These are phyloP conservation scores for Mareca strepera DNA, from an alignment of 2,797 vertebrate species.

Conservation along the genomic window DNA sequence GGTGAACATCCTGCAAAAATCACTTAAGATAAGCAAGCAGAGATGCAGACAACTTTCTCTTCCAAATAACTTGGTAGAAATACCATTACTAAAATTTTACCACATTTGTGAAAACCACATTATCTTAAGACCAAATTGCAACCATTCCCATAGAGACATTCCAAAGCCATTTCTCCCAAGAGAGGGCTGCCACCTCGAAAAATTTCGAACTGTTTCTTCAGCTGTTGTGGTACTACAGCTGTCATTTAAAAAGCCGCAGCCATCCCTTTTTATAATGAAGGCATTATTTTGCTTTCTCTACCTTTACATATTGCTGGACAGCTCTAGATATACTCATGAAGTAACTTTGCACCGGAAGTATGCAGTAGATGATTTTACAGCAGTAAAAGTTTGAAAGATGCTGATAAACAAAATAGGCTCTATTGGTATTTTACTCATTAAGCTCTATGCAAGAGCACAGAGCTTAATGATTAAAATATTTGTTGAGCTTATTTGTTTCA, in stretches of 20 bases:
- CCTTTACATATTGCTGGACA: background rate
- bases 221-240: background rate
- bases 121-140: background rate
- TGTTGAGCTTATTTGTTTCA: background rate
- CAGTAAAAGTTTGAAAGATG: background rate
- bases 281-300: background rate
- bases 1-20: background rate
- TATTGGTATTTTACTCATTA: background rate
- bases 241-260: conserved; percentile 30
- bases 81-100: background rate
- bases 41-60: background rate
- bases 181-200: conserved; percentile 19
- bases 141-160: background rate
- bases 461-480: too few species aligned
- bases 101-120: background rate
- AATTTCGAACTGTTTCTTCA: conserved; percentile 8
- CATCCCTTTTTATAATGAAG: background rate
- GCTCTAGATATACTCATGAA: background rate
- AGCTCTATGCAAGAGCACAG: background rate
- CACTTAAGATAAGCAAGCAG: background rate
- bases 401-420: background rate
- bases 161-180: background rate
- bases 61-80: background rate
- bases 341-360: background rate
- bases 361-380: background rate